phyloP scores from a whole-genome alignment of 2,113 vertebrate genomes.

The Galemys pyrenaicus region DNA sequence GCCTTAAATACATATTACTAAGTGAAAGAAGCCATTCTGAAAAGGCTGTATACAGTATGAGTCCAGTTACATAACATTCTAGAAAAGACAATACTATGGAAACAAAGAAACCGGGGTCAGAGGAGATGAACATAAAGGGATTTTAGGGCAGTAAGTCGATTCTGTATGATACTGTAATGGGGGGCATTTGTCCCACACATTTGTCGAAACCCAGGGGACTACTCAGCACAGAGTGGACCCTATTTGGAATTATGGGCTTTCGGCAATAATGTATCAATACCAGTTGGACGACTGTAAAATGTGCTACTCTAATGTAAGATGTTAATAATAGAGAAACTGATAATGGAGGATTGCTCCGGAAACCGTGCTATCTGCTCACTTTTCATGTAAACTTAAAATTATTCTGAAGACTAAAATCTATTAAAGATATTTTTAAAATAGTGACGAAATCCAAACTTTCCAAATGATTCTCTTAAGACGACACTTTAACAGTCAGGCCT shows the following conservation, averaged over 20 bases:
- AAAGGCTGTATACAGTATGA: no score
- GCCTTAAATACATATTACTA: neutral
- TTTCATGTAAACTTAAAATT: conserved; percentile 41
- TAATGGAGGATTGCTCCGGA: no score
- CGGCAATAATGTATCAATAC: neutral
- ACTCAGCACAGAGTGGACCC: neutral
- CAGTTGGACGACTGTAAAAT: neutral
- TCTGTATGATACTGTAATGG: neutral
- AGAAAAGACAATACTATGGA: neutral
- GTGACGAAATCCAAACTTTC: neutral
- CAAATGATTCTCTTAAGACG: neutral
- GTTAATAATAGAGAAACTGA: no score
- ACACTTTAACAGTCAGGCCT: neutral
- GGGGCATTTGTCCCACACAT: neutral
- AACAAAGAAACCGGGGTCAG: neutral
- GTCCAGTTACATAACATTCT: neutral
- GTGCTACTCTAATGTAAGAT: neutral
- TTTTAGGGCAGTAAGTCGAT: neutral
- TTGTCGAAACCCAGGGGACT: neutral
- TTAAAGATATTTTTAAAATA: neutral
- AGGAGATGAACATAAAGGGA: no score
- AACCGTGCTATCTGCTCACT: neutral
- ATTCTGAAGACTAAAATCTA: neutral
- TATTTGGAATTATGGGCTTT: neutral
- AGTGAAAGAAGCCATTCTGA: no score